Percentiles rank a stretch among this genome's conserved stretches.
Evolutionary conservation across 1,140 invertebrate genomes (phyloP).

Genomic region (Elymnias hypermnestra): DNA sequence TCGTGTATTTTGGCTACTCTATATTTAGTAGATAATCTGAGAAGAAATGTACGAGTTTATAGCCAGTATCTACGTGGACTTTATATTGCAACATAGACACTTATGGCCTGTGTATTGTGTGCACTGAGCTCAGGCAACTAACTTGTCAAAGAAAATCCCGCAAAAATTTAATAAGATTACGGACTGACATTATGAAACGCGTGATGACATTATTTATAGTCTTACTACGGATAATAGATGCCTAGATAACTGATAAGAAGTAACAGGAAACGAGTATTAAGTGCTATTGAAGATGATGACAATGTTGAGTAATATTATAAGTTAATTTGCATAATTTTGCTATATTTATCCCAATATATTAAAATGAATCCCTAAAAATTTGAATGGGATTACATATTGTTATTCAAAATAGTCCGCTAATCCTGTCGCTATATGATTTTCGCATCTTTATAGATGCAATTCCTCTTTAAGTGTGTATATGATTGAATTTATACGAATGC

Average conservation of each 20-base stretch:
- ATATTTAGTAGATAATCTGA: too few species aligned
- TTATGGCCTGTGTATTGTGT: not conserved
- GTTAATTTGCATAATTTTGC: not conserved
- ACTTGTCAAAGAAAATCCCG: not conserved
- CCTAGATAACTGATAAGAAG: conserved; percentile 9
- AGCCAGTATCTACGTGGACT: too few species aligned
- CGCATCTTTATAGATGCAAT: too few species aligned
- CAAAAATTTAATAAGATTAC: conserved; percentile 9
- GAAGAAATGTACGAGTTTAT: too few species aligned
- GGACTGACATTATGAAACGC: conserved; percentile 9
- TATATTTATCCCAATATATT: not conserved
- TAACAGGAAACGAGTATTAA: conserved; percentile 8
- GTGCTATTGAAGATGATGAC: conserved; percentile 2
- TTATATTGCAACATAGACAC: conserved; percentile 1
- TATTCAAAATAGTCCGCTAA: too few species aligned
- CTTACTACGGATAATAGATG: conserved; percentile 12
- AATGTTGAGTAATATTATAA: not conserved
- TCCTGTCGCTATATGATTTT: too few species aligned
- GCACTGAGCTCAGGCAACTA: not conserved
- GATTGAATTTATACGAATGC: too few species aligned
- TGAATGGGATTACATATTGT: too few species aligned
- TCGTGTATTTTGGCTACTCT: too few species aligned
- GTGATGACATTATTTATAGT: conserved; percentile 14
- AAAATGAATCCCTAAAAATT: too few species aligned
- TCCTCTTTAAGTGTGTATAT: too few species aligned